Base-by-base conservation (phyloP, 2,797 vertebrate species). In the Acanthopagrus latus region DNA sequence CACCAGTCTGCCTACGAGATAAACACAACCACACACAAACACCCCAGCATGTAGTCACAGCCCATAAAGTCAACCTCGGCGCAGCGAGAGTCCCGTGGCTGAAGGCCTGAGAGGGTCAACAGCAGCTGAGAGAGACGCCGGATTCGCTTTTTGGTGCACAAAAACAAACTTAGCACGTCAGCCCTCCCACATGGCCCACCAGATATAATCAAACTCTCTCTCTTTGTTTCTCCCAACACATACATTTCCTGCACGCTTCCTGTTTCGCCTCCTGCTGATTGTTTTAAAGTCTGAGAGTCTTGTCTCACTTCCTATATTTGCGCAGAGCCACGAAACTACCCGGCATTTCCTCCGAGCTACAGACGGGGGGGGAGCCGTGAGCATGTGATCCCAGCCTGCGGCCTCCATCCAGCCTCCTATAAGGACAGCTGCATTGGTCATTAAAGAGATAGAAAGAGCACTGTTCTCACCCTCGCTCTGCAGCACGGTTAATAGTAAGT, bases 161-260 rank as follows among this genome's bases (percentile, higher is more conserved):
- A 57, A 77, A 75, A 74, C 64, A 71, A 55, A 71, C 44, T 27
- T 16, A 11, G 21, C 67, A 52, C 55, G 38, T 48, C 9, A 62
- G 62, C 64, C 79, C 47, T 81, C 52, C 71, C 18, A 43, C 64
- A 64, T 57, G 64, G 47, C 70, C 43, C 3, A 12, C 17, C 38
- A 38, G 70, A 86, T 69, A 25, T 48, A 77, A 84, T 86, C 63
- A 55, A 68, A 76, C 54, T 48, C 73, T 48, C 73, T 51, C 25
- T 73, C 79, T 82, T 81, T 88, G 79, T 86, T 84, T 87, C 17
- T 76, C 70, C 67, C 83, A 91, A 90, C 86, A 86, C 87, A 57
- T 84, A 64, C 33, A 57, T 86, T 95, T 95, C 93, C 92, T 89
- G 87, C 68, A 58, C 3, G 65, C 92, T 94, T 95, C 94, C 94